Evolutionary conservation across 2,888 invertebrate genomes (phyloP), one percentile per base, ranked within the genome.

Genomic region (Sinelater perroti): DNA sequence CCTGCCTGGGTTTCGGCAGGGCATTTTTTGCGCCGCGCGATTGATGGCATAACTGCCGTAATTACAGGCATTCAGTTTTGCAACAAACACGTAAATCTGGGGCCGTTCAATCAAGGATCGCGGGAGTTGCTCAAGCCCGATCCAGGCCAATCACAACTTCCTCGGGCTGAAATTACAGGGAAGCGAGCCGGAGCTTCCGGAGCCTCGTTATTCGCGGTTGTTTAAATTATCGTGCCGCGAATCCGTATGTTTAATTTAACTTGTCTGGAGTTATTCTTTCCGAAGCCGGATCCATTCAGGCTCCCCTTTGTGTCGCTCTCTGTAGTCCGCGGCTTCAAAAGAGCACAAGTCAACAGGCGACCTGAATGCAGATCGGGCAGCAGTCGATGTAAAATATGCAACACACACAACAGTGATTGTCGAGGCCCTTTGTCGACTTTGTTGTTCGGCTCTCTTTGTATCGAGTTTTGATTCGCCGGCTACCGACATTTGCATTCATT

Each of bases 341-440:
- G 75, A 75, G 72, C 74, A n/a, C n/a, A 75, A 72, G 69, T 68
- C 69, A 71, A 73, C 68, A 68, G 72, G 69, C 72, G 74, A 72
- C 72, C 72, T 75, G 76, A 76, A 77, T 76, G 75, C 75, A 75
- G 74, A 76, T 75, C 71, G 70, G 63, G 70, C 64, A 67, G 65
- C 67, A 68, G 57, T 60, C 54, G 59, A 61, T 63, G 68, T 75
- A 72, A 75, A 75, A 75, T 75, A 75, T 75, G 75, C 75, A 75
- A 68, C 71, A 67, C 71, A 67, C 60, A 67, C 55, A 60, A 67
- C 56, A 61, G 56, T 70, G 72, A 73, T 71, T 71, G 72, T 72
- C 66, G 59, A 50, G 50, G 45, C 52, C 42, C 64, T 68, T 72
- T 72, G 74, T 70, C 67, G 71, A 60, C 58, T 47, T 61, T 69